Conservation (phyloP, 2,797 vertebrate species). For the Tragelaphus oryx region DNA sequence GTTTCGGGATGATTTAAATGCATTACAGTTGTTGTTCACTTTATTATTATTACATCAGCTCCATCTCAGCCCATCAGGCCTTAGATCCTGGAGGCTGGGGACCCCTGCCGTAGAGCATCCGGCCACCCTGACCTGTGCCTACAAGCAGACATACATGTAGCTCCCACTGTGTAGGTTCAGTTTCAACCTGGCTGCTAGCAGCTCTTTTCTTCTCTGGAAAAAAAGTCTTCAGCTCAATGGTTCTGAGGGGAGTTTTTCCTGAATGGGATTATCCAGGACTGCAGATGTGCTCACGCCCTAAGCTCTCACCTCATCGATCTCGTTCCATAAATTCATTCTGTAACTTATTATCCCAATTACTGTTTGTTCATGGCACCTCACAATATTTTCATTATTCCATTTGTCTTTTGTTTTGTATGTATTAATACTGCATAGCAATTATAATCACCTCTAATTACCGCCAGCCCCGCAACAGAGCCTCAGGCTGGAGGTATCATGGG, state of each 20-base stretch:
- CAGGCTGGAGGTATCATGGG: background rate
- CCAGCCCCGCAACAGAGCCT: slow-evolving; percentile 16
- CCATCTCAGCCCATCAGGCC: background rate
- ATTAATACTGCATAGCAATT: slow-evolving; percentile 50
- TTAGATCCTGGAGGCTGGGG: background rate
- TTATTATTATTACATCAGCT: background rate
- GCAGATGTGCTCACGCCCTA: background rate
- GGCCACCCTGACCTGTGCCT: background rate
- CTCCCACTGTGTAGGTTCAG: background rate
- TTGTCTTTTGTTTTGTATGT: slow-evolving; percentile 63
- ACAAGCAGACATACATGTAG: background rate
- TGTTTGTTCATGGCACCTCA: slow-evolving; percentile 57
- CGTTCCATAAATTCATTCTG: slow-evolving; percentile 44
- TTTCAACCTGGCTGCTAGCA: background rate
- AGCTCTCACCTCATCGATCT: slow-evolving; percentile 12
- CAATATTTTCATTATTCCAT: slow-evolving; percentile 65
- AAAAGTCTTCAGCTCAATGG: background rate
- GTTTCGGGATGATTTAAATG: background rate
- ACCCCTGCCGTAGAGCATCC: accelerated
- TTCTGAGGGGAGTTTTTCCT: background rate
- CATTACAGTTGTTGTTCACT: background rate
- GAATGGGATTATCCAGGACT: background rate
- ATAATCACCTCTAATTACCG: slow-evolving; percentile 64
- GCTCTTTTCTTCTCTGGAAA: background rate
- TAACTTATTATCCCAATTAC: slow-evolving; percentile 62